Percentiles rank a stretch among this genome's conserved stretches.
Conservation (phyloP, 2,888 invertebrate genomes). For the Dynastes maya region DNA sequence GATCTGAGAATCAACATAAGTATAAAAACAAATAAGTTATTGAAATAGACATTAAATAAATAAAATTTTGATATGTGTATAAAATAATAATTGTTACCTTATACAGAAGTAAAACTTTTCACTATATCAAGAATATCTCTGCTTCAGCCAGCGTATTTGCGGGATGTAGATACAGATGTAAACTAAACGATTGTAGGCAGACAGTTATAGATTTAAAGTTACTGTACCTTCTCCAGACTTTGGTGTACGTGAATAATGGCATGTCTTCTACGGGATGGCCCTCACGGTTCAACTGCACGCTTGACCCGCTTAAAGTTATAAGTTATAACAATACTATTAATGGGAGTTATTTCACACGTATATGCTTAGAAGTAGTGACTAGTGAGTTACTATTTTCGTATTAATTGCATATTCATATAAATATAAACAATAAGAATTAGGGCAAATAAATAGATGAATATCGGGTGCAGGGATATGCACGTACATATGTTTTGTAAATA, state of each 20-base stretch:
- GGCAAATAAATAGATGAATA: no score
- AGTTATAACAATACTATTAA: not conserved
- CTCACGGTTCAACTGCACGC: conserved; percentile 15
- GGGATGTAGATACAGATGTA: conserved; percentile 5
- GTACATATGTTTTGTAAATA: no score
- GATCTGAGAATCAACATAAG: not conserved
- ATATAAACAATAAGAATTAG: no score
- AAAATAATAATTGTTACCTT: not conserved
- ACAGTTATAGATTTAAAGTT: conserved; percentile 13
- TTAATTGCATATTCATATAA: no score
- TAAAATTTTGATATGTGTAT: not conserved
- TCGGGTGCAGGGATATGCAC: no score
- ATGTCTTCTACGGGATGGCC: conserved; percentile 42
- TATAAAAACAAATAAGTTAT: not conserved
- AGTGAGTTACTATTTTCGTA: no score
- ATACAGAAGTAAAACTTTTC: not conserved
- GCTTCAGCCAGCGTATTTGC: conserved; percentile 6
- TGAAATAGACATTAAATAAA: not conserved
- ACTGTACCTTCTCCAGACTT: conserved; percentile 31
- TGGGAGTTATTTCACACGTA: no score
- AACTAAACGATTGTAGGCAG: conserved; percentile 5
- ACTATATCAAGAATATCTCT: not conserved
- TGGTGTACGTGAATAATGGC: conserved; percentile 48
- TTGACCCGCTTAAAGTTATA: conserved; percentile 32
- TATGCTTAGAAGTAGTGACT: no score